Conservation (phyloP, 2,888 invertebrate species). For the Microchrysa polita region DNA sequence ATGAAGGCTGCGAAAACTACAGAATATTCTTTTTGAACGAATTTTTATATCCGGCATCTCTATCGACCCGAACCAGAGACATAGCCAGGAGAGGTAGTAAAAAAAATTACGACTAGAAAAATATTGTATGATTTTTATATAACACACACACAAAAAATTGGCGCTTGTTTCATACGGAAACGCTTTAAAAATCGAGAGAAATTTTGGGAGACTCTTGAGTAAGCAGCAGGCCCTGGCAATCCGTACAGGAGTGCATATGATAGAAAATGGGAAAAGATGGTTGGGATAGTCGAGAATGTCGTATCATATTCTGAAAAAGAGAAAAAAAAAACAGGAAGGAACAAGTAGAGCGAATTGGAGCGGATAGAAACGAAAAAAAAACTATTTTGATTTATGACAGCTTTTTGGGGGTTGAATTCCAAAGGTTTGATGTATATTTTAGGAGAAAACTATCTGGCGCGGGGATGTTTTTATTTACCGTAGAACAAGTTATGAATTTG, state of each 20-base stretch:
- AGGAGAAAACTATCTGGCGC: constrained; percentile 4
- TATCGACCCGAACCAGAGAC: not conserved
- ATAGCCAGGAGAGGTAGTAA: no score
- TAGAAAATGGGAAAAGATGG: no score
- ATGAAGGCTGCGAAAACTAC: not conserved
- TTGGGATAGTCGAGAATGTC: no score
- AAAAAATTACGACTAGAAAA: constrained; percentile 1
- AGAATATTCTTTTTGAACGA: constrained; percentile 15
- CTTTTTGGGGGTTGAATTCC: constrained; percentile 8
- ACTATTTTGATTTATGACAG: constrained; percentile 32
- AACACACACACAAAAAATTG: constrained; percentile 16
- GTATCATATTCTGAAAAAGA: no score
- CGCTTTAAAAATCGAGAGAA: not conserved
- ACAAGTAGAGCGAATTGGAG: not conserved
- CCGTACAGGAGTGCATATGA: no score
- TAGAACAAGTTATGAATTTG: no score
- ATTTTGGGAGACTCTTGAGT: not conserved
- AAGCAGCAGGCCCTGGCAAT: not conserved
- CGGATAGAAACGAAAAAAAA: constrained; percentile 2
- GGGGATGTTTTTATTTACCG: no score
- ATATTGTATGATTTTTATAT: constrained; percentile 25
- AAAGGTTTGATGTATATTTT: constrained; percentile 14
- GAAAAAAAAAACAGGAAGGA: no score
- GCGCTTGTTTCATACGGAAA: not conserved
- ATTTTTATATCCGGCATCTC: constrained; percentile 25